These are phyloP conservation scores for Chiloscyllium punctatum DNA, from an alignment of 2,797 vertebrate genomes.

Conservation along the genomic window DNA sequence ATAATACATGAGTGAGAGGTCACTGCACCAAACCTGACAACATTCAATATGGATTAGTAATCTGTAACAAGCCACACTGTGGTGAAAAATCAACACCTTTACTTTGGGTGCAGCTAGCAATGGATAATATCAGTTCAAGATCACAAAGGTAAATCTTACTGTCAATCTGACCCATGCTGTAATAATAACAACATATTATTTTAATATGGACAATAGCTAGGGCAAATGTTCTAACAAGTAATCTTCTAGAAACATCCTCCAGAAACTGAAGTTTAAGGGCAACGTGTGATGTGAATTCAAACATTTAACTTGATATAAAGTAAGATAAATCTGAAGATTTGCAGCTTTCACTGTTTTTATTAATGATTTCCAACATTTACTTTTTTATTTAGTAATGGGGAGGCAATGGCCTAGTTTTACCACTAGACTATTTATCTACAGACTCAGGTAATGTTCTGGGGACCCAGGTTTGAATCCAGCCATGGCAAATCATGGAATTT, in stretches of 20 bases:
- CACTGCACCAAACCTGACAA: neutral
- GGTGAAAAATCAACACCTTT: neutral
- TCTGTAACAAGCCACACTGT: neutral
- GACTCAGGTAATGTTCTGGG: too few relatives aligned
- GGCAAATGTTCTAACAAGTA: neutral
- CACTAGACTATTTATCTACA: too few relatives aligned
- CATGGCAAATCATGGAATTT: too few relatives aligned
- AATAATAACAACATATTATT: neutral
- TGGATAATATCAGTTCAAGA: neutral
- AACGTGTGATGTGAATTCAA: neutral
- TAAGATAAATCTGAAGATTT: neutral
- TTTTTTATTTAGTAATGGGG: neutral
- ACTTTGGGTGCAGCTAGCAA: neutral
- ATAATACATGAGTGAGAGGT: neutral
- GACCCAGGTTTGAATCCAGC: too few relatives aligned
- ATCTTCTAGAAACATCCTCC: neutral
- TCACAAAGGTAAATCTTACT: neutral
- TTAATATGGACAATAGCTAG: neutral
- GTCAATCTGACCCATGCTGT: neutral
- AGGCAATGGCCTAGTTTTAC: too few relatives aligned
- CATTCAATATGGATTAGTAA: neutral
- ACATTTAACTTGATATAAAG: neutral
- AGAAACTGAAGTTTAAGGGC: neutral
- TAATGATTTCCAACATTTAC: neutral
- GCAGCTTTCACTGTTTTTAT: neutral